Evolutionary conservation across 1,140 invertebrate species (phyloP).

Genomic region (Danaus plexippus): DNA sequence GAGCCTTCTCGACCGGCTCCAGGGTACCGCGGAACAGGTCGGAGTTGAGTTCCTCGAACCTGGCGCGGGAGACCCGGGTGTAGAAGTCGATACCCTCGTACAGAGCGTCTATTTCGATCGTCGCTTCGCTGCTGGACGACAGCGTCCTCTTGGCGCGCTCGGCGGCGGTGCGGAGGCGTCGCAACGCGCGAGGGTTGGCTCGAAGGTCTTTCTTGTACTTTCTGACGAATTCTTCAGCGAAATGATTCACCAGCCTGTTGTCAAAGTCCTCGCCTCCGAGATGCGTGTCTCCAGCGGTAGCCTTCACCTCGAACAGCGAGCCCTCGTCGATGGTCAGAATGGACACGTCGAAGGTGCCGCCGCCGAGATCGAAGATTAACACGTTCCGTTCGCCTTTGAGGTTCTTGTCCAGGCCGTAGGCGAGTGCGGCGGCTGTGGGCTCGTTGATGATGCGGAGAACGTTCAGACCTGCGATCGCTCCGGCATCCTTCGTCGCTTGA

Average conservation of each 20-base stretch:
- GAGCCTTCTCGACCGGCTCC: constrained; percentile 31
- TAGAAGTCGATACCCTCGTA: constrained; percentile 56
- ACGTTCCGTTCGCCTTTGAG: constrained; percentile 2
- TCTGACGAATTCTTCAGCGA: constrained; percentile 57
- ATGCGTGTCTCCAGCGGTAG: constrained; percentile 72
- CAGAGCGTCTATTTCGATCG: constrained; percentile 59
- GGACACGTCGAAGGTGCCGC: constrained; percentile 77
- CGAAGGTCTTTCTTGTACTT: constrained; percentile 60
- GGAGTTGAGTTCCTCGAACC: constrained; percentile 56
- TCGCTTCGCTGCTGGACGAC: constrained; percentile 58
- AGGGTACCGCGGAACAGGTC: constrained; percentile 61
- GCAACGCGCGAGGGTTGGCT: constrained; percentile 49
- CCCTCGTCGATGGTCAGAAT: constrained; percentile 80
- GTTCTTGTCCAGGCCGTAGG: constrained; percentile 9
- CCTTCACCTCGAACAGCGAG: constrained; percentile 76
- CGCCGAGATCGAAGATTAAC: constrained; percentile 38
- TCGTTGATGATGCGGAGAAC: constrained; percentile 3
- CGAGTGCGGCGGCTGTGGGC: constrained; percentile 10
- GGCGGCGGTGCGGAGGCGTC: constrained; percentile 74
- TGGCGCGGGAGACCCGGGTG: constrained; percentile 45
- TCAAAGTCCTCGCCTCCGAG: constrained; percentile 44
- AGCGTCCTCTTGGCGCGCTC: constrained; percentile 67
- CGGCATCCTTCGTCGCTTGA: not conserved
- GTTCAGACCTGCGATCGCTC: constrained; percentile 10
- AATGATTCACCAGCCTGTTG: constrained; percentile 78